A percentile compares a stretch with the other conserved stretches of the same genome.
These are phyloP conservation scores for Drosophila quadrilineata DNA, from an alignment of 1,140 invertebrate species.

Conservation along the genomic window DNA sequence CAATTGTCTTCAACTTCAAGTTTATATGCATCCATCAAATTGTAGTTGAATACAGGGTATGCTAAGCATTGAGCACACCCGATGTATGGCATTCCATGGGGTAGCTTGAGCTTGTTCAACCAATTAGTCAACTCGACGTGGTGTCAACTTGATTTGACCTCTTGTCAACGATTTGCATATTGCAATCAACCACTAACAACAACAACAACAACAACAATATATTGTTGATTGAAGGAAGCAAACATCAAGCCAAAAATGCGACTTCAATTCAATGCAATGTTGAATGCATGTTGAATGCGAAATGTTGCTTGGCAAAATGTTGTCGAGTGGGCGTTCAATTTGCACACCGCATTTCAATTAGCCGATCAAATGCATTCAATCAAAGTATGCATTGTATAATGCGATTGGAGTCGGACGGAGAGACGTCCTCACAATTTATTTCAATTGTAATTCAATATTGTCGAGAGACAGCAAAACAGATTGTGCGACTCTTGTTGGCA, in stretches of 20 bases:
- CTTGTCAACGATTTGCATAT: conserved; percentile 48
- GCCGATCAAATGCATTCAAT: conserved; percentile 16
- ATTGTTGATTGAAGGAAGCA: conserved; percentile 2
- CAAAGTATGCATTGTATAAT: not conserved
- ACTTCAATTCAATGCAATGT: conserved; percentile 22
- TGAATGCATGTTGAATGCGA: conserved; percentile 6
- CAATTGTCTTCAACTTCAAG: not conserved
- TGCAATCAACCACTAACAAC: conserved; percentile 52
- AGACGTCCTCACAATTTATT: no score
- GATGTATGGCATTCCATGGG: not conserved
- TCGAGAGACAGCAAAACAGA: no score
- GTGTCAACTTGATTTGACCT: conserved; percentile 67
- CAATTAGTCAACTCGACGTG: conserved; percentile 59
- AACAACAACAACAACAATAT: conserved; percentile 14
- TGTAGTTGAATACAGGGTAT: not conserved
- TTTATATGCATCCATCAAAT: not conserved
- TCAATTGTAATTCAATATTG: not conserved
- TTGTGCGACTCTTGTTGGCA: no score
- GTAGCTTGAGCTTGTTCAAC: conserved; percentile 49
- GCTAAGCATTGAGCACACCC: no score
- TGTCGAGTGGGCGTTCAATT: conserved; percentile 10
- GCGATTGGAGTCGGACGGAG: no score
- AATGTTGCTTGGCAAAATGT: not conserved
- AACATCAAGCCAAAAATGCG: conserved; percentile 8
- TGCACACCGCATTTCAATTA: conserved; percentile 52